Percentiles rank a stretch among this genome's conserved stretches.
Evolutionary conservation across 2,888 invertebrate species (phyloP).

Genomic region (Nudaria mundana): DNA sequence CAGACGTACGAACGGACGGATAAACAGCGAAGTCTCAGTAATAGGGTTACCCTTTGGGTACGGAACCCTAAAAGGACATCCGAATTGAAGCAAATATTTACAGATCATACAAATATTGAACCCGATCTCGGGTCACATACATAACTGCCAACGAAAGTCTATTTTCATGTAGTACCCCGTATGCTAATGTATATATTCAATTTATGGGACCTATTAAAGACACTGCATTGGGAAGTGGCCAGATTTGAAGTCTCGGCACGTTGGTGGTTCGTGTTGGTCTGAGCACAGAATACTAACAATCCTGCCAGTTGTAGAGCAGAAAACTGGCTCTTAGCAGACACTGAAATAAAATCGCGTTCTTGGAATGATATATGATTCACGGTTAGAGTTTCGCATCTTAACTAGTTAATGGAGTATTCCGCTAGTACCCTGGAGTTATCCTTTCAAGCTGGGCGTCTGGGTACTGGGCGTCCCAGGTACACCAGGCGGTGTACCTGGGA

Average conservation of each 20-base stretch:
- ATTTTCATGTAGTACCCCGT: constrained; percentile 40
- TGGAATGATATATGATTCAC: constrained; percentile 39
- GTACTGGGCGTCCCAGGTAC: too few relatives aligned
- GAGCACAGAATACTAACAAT: constrained; percentile 58
- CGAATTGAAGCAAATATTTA: too few relatives aligned
- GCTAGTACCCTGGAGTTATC: too few relatives aligned
- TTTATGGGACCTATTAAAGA: constrained; percentile 68
- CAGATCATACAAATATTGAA: too few relatives aligned
- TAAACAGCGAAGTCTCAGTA: too few relatives aligned
- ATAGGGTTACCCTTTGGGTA: too few relatives aligned
- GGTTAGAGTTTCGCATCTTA: constrained; percentile 31
- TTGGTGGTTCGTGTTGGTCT: constrained; percentile 39
- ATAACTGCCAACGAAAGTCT: constrained; percentile 3
- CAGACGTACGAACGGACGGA: too few relatives aligned
- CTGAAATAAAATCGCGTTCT: constrained; percentile 48
- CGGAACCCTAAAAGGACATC: too few relatives aligned
- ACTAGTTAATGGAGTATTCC: too few relatives aligned
- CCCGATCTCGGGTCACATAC: too few relatives aligned
- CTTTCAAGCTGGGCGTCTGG: too few relatives aligned
- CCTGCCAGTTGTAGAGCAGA: constrained; percentile 33
- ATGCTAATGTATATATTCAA: constrained; percentile 62
- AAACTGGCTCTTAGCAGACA: constrained; percentile 59
- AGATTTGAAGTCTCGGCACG: constrained; percentile 34
- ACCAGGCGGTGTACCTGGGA: too few relatives aligned
- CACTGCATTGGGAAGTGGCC: constrained; percentile 51